phyloP scores from a whole-genome alignment of 2,888 invertebrate species.

The Dioctria rufipes region DNA sequence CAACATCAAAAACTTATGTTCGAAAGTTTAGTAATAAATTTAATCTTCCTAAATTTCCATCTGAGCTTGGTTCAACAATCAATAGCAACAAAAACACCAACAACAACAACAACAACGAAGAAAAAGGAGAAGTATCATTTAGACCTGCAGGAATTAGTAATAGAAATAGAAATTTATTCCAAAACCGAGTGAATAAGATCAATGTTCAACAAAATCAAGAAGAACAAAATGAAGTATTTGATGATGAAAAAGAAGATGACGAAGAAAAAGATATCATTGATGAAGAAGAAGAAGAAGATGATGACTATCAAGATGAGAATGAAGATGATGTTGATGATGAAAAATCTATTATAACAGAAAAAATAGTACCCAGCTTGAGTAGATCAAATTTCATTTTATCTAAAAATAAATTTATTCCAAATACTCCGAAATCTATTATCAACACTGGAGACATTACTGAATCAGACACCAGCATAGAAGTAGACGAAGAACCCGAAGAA shows the following conservation, averaged over 20 bases:
- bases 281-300: constrained; percentile 28
- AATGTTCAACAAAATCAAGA: constrained; percentile 16
- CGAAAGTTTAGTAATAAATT: constrained; percentile 61
- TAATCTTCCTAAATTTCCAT: constrained; percentile 54
- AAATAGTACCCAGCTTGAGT: neutral
- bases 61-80: constrained; percentile 31
- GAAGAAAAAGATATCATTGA: constrained; percentile 51
- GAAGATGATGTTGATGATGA: constrained; percentile 5
- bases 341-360: constrained; percentile 14
- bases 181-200: constrained; percentile 25
- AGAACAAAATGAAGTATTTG: constrained; percentile 51
- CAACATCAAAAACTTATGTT: constrained; percentile 59
- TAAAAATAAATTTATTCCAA: neutral
- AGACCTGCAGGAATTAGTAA: neutral
- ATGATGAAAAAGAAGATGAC: constrained; percentile 32
- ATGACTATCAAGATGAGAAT: constrained; percentile 18
- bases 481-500: neutral
- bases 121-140: constrained; percentile 28
- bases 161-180: constrained; percentile 31
- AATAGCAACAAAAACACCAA: neutral
- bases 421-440: neutral
- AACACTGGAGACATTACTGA: neutral
- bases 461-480: neutral
- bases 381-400: neutral
- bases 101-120: neutral